Base-by-base conservation (phyloP, 2,113 vertebrate species). In the Amphiprion percula region DNA sequence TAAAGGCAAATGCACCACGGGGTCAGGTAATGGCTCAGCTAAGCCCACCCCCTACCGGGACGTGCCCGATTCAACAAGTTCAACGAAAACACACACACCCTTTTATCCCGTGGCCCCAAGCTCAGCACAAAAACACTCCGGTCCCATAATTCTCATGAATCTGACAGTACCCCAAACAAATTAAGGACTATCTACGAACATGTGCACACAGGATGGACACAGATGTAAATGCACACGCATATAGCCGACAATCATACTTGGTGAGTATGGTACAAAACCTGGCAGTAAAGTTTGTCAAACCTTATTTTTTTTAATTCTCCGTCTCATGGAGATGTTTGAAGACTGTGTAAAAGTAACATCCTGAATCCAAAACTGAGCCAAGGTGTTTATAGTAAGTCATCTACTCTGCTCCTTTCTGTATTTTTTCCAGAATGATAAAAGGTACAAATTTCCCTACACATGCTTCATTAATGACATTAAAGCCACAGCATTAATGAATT, bases 71-170 rank as follows among this genome's bases (percentile, higher is more conserved):
- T 82, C 78, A 83, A 84, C 77, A 91, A 90, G 89, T 90, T 92
- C 68, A 89, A 85, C 81, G 80, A 88, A 91, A 88, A 92, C 84
- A 87, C 75, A 86, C 64, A 91, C 82, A 87, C 75, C 68, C 87
- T 79, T 85, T 91, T 70, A 88, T 91, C 74, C 63, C 0, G 1
- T 68, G 66, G 70, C 64, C 82, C 86, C 85, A 28, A 52, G 61
- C 72, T 59, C 54, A 66, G 64, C 69, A 84, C 86, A 89, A 90
- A 37, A 87, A 83, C 69, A 54, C 75, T 74, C 74, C 26, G 24
- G 60, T 41, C 64, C 28, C 37, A 39, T 83, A 75, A 69, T 83
- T 88, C 62, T 78, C 41, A 86, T 89, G 90, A 87, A 86, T 82
- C 49, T 79, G 74, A 89, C 87, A 92, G 86, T 56, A 83, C 79